Base-by-base conservation (phyloP, 2,888 invertebrate genomes). In the Archips xylosteana region DNA sequence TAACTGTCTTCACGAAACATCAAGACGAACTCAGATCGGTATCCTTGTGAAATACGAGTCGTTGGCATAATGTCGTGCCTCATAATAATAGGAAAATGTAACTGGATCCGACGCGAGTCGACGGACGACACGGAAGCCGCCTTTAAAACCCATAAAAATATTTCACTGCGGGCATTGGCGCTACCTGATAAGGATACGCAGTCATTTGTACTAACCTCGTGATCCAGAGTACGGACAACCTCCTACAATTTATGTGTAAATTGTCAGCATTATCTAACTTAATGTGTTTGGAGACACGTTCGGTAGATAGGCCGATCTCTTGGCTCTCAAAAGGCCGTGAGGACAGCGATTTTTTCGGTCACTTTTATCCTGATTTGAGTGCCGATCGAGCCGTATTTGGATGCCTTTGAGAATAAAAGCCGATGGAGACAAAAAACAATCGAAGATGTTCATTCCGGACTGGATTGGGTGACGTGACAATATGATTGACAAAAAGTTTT, bases 121-220 rank as follows among this genome's bases (percentile, higher is more conserved):
- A 78, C 82, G 85, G 86, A 84, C 86, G 85, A 87, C 85, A 84
- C 91, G 88, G 91, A 90, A 92, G 92, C 90, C 87, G 86, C 83
- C 84, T 88, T 85, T 79, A 87, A 88, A 87, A 82, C 84, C 88
- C 87, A 91, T 92, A 91, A 92, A 92, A 91, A 92, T 92, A 91
- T 89, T 92, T 92, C 89, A 92, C 88, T 82, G 86, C 85, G 83
- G 86, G 86, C 87, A 85, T 86, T 88, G 84, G 82, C 78, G 90
- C 92, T 93, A 92, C 92, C 90, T 91, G 92, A 92, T 92, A 92
- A 91, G 89, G 89, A 87, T 91, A 92, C 90, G 90, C 89, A 85
- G 88, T 89, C 89, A 87, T 91, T 92, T 90, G 89, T 91, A 90
- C 89, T 86, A 86, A 86, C 85, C 81, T 84, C 88, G 84, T 86